Evolutionary conservation across 2,797 vertebrate species (phyloP), one percentile per base, ranked within the genome.

Genomic region (Sciaenops ocellatus): DNA sequence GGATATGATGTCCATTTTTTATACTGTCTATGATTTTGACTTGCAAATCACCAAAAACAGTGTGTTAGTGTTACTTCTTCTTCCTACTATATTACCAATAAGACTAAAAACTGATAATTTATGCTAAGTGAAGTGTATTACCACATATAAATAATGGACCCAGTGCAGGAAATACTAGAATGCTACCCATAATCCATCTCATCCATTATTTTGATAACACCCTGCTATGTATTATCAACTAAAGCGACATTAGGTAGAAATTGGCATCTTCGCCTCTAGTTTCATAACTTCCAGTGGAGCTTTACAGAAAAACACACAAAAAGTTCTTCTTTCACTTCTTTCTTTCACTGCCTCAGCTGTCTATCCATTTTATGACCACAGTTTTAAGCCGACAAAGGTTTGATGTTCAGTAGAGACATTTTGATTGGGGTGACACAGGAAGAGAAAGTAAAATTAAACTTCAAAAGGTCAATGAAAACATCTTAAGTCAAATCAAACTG

Each of bases 391-490:
- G 12, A 26, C 1, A 7, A 10, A 41, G 16, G 46, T 83, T 47
- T 26, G 1, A 66, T 3, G 46, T 52, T n/a, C 22, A 69, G 4
- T n/a, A 5, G 50, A 62, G 24, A 50, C 12, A 66, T 61, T 60
- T 44, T 6, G 6, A 4, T n/a, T 24, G 10, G 38, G 46, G 16
- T 61, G 51, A 46, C 8, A 38, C n/a, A 5, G 13, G 6, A 42
- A 6, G 3, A 30, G 3, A 12, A 51, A 34, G 4, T 34, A 2
- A 68, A 46, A 51, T 47, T 17, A n/a, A 42, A 34, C 54, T 68
- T 60, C 30, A 69, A 76, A 42, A 73, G 54, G 28, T 74, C 44
- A 79, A 3, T 46, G 41, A 73, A 52, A 71, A 69, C 30, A 67
- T 17, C 3, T 57, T 15, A 15, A 48, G 12, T 18, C 13, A 26